Percentiles rank a stretch among this genome's conserved stretches.
Evolutionary conservation across 2,797 vertebrate genomes (phyloP).

Genomic region (Lithobates pipiens): DNA sequence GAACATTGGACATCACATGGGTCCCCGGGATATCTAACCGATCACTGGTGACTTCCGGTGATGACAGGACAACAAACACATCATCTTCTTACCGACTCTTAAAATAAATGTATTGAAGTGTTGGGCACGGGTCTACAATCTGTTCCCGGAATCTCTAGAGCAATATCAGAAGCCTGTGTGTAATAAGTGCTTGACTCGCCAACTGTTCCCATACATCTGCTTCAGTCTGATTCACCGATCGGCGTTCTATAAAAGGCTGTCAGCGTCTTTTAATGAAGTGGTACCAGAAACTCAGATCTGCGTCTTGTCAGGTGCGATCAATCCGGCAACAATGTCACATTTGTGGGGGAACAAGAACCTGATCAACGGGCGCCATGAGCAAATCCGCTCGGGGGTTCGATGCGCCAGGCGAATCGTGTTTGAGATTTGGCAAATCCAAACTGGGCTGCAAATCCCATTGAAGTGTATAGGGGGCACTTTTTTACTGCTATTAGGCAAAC

Average conservation of each 20-base stretch:
- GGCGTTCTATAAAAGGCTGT: neutral
- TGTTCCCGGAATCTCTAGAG: neutral
- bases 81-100: neutral
- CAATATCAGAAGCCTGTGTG: neutral
- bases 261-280: neutral
- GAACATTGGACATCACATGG: too few species aligned
- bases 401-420: too few species aligned
- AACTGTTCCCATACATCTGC: neutral
- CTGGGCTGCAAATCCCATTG: too few species aligned
- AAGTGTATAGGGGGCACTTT: too few species aligned
- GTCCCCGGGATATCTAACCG: neutral
- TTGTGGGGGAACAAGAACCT: too few species aligned
- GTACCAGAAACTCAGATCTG: neutral
- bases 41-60: neutral
- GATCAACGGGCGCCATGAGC: too few species aligned
- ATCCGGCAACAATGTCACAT: neutral
- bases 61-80: neutral
- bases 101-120: neutral
- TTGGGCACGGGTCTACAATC: neutral
- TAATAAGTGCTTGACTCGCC: slow-evolving; percentile 11
- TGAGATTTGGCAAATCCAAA: too few species aligned
- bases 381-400: too few species aligned
- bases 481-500: too few species aligned
- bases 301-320: neutral
- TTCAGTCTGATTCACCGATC: neutral